A percentile compares a stretch with the other conserved stretches of the same genome.
Conservation (phyloP, 2,888 invertebrate species). For the Lithophane socia region DNA sequence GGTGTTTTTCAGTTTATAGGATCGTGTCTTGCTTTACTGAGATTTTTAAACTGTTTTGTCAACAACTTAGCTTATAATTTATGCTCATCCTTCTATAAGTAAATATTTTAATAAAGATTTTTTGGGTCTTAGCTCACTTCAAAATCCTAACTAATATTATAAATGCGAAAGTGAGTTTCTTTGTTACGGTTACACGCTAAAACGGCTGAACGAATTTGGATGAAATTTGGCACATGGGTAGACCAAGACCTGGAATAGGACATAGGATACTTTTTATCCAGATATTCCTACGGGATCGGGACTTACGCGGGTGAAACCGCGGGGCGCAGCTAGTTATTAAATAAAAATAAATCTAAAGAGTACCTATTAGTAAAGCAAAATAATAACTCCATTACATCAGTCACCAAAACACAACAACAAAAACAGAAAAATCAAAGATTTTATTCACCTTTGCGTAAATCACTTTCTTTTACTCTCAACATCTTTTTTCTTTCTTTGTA, state of each 20-base stretch:
- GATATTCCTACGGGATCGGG: no score
- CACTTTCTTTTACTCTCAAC: slow-evolving; percentile 44
- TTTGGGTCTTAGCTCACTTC: no score
- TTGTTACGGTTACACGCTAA: no score
- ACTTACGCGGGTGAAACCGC: no score
- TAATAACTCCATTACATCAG: slow-evolving; percentile 14
- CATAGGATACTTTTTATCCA: no score
- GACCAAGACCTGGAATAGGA: no score
- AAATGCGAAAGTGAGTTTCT: no score
- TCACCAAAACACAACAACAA: neutral
- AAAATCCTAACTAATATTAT: neutral
- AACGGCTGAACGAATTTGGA: no score
- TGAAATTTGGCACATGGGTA: no score
- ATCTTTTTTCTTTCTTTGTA: slow-evolving; percentile 43
- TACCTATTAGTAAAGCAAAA: neutral
- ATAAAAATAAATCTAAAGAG: neutral
- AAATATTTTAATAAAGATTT: neutral
- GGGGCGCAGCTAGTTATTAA: neutral
- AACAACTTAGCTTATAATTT: neutral
- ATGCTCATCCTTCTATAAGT: neutral
- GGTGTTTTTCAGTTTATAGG: neutral
- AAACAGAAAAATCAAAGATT: neutral
- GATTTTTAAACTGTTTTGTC: no score
- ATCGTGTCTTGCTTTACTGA: neutral
- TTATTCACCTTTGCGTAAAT: slow-evolving; percentile 38